These are phyloP conservation scores for Hylia prasina DNA, from an alignment of 2,113 vertebrate species.

Conservation along the genomic window DNA sequence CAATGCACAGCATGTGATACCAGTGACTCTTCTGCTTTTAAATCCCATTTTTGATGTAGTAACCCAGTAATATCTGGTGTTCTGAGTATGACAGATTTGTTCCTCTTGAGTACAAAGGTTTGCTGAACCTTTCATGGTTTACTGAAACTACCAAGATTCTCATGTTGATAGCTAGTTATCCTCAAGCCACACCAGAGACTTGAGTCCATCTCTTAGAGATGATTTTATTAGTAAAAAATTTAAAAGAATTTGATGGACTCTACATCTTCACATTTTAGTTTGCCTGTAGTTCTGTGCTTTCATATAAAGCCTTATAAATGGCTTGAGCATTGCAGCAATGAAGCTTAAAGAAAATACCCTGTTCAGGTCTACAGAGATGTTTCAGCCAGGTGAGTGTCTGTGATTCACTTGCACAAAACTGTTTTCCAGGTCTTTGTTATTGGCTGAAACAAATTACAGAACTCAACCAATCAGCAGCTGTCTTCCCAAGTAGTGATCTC, in stretches of 20 bases:
- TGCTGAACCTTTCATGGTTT: constrained; percentile 23
- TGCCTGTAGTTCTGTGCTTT: not conserved
- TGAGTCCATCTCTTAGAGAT: not conserved
- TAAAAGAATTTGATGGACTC: not conserved
- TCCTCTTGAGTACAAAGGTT: constrained; percentile 39
- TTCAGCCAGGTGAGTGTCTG: not conserved
- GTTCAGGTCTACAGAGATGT: not conserved
- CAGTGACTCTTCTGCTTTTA: constrained; percentile 10
- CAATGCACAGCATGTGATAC: not conserved
- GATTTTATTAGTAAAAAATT: not conserved
- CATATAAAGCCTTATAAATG: not conserved
- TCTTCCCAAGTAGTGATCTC: not conserved
- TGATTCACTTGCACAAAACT: not conserved
- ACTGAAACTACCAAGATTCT: not conserved
- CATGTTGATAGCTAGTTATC: not conserved
- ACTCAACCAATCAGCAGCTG: not conserved
- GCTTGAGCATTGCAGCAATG: not conserved
- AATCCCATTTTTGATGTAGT: constrained; percentile 33
- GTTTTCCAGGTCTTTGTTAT: not conserved
- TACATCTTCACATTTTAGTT: not conserved
- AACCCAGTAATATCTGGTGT: constrained; percentile 20
- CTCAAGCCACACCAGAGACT: not conserved
- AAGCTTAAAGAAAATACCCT: not conserved
- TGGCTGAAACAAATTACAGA: not conserved
- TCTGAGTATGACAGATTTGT: constrained; percentile 28